These are phyloP conservation scores for Penaeus monodon DNA, from an alignment of 2,888 invertebrate genomes.

Conservation along the genomic window DNA sequence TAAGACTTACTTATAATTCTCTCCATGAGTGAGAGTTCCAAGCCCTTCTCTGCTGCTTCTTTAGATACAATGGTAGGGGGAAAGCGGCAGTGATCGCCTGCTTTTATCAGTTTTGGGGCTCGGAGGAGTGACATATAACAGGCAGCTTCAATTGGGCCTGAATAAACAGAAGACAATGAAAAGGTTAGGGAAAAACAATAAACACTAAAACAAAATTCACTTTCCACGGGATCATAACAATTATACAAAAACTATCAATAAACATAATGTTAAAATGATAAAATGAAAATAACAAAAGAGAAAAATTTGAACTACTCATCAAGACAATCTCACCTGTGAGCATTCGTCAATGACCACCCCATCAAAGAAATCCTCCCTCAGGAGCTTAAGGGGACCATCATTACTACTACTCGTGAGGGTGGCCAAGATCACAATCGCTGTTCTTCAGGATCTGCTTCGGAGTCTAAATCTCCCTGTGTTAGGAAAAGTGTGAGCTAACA, in stretches of 20 bases:
- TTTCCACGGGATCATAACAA: background rate
- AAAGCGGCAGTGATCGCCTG: slow-evolving; percentile 73
- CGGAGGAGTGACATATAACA: slow-evolving; percentile 74
- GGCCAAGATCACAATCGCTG: slow-evolving; percentile 70
- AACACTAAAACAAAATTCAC: too few species aligned
- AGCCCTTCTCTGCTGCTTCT: slow-evolving; percentile 69
- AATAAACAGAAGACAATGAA: slow-evolving; percentile 12
- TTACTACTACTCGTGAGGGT: slow-evolving; percentile 71
- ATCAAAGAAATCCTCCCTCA: slow-evolving; percentile 72
- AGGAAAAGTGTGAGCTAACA: slow-evolving; percentile 65
- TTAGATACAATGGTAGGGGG: slow-evolving; percentile 73
- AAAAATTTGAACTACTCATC: background rate
- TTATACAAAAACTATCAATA: background rate
- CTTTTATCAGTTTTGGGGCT: slow-evolving; percentile 71
- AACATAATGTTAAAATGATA: background rate
- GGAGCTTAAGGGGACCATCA: slow-evolving; percentile 69
- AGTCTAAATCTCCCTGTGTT: slow-evolving; percentile 44
- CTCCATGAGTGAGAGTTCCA: slow-evolving; percentile 63
- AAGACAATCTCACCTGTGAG: slow-evolving; percentile 69
- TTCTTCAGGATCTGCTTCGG: slow-evolving; percentile 68
- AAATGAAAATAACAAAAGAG: background rate
- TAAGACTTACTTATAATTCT: slow-evolving; percentile 49
- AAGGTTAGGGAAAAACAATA: background rate
- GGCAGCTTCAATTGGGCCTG: slow-evolving; percentile 74
- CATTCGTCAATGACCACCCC: slow-evolving; percentile 75